Percentiles rank a stretch among this genome's conserved stretches.
Evolutionary conservation across 2,888 invertebrate species (phyloP).

Genomic region (Microctonus brassicae): DNA sequence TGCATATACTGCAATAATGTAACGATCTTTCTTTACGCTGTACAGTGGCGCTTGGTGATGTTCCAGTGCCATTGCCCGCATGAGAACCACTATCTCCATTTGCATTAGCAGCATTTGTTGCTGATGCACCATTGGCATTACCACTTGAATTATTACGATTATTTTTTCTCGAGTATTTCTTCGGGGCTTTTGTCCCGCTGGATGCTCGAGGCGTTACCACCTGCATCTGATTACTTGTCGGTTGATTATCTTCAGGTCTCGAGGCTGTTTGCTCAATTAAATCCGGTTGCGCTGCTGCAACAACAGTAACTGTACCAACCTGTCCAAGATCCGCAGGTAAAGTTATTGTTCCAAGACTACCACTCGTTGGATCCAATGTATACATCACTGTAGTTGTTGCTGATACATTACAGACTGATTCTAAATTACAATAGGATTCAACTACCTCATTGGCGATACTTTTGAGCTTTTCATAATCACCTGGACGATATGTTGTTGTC

Average conservation of each 20-base stretch:
- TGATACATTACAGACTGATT: slow-evolving; percentile 69
- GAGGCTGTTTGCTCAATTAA: slow-evolving; percentile 58
- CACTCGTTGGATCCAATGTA: slow-evolving; percentile 65
- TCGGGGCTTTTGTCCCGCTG: slow-evolving; percentile 74
- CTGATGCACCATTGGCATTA: slow-evolving; percentile 66
- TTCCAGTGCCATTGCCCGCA: slow-evolving; percentile 69
- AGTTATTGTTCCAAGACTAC: slow-evolving; percentile 66
- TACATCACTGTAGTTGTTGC: slow-evolving; percentile 68
- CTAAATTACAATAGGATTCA: slow-evolving; percentile 81
- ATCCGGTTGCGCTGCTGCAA: slow-evolving; percentile 62
- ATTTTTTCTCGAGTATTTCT: slow-evolving; percentile 80
- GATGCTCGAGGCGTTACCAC: slow-evolving; percentile 73
- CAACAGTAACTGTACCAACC: slow-evolving; percentile 66
- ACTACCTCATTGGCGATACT: slow-evolving; percentile 87
- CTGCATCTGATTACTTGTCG: slow-evolving; percentile 70
- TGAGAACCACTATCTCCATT: slow-evolving; percentile 57
- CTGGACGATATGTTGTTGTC: slow-evolving; percentile 74
- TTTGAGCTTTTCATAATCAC: slow-evolving; percentile 88
- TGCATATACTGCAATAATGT: slow-evolving; percentile 93
- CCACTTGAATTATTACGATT: slow-evolving; percentile 69
- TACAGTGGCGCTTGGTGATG: slow-evolving; percentile 76
- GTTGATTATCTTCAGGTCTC: slow-evolving; percentile 70
- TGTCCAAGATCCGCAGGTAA: slow-evolving; percentile 65
- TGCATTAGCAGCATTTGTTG: slow-evolving; percentile 54
- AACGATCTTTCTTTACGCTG: slow-evolving; percentile 88